phyloP scores from a whole-genome alignment of 2,888 invertebrate genomes.

The Agelastica alni region DNA sequence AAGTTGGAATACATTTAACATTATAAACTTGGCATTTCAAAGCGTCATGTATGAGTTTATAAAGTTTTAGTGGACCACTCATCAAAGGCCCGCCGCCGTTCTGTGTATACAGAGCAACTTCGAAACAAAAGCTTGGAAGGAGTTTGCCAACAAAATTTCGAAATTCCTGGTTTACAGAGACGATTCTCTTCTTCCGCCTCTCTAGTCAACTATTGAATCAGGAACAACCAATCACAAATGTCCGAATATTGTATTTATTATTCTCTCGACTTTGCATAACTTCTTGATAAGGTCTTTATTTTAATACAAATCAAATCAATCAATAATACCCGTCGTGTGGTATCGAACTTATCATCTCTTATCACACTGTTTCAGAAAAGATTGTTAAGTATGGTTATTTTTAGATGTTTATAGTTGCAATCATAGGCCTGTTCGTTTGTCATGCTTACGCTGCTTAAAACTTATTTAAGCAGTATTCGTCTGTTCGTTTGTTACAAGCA shows the following conservation, averaged over 20 bases:
- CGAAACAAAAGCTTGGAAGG: conserved; percentile 35
- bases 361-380: too few species aligned
- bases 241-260: neutral
- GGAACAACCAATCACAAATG: conserved; percentile 1
- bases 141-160: conserved; percentile 42
- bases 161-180: conserved; percentile 27
- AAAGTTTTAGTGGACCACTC: conserved; percentile 44
- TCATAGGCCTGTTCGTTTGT: too few species aligned
- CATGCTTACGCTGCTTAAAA: too few species aligned
- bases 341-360: too few species aligned
- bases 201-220: neutral
- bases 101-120: conserved; percentile 30
- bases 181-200: conserved; percentile 10
- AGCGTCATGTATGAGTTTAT: conserved; percentile 39
- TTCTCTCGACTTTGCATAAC: too few species aligned
- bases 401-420: too few species aligned
- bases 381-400: too few species aligned
- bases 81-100: conserved; percentile 38
- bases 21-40: conserved; percentile 39
- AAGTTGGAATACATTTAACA: conserved; percentile 37
- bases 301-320: too few species aligned
- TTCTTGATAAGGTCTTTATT: too few species aligned
- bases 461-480: too few species aligned
- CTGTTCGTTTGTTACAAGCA: too few species aligned
- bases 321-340: too few species aligned